These are phyloP conservation scores for Ophiodon elongatus DNA, from an alignment of 2,113 vertebrate genomes.

Conservation along the genomic window DNA sequence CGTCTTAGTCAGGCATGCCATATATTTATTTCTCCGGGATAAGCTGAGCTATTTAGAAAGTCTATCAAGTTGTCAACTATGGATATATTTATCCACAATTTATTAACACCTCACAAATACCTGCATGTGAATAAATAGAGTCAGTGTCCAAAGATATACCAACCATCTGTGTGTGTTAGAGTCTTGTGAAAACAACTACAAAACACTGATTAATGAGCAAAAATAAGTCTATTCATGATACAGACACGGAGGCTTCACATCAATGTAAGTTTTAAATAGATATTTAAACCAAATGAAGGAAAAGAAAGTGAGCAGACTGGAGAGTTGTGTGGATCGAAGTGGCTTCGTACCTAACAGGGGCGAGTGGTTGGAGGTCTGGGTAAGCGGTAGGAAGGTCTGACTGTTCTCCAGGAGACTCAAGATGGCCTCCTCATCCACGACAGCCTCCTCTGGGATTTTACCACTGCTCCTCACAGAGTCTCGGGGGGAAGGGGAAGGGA, in stretches of 20 bases:
- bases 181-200: not conserved
- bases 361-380: conserved; percentile 90
- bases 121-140: not conserved
- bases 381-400: conserved; percentile 91
- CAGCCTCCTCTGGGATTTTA: conserved; percentile 86
- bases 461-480: conserved; percentile 74
- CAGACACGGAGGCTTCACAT: not conserved
- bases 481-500: conserved; percentile 37
- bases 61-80: not conserved
- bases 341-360: conserved; percentile 84
- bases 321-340: not conserved
- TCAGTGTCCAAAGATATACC: not conserved
- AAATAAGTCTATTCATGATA: not conserved
- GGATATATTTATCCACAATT: not conserved
- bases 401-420: conserved; percentile 95
- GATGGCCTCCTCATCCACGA: conserved; percentile 97
- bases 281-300: not conserved
- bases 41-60: not conserved
- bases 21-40: no score
- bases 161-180: not conserved
- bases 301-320: not conserved
- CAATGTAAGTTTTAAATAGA: not conserved
- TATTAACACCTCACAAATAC: not conserved
- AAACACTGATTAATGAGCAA: not conserved
- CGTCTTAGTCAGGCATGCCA: not conserved